phyloP scores from a whole-genome alignment of 1,140 invertebrate genomes.

The Bombus soroeensis region DNA sequence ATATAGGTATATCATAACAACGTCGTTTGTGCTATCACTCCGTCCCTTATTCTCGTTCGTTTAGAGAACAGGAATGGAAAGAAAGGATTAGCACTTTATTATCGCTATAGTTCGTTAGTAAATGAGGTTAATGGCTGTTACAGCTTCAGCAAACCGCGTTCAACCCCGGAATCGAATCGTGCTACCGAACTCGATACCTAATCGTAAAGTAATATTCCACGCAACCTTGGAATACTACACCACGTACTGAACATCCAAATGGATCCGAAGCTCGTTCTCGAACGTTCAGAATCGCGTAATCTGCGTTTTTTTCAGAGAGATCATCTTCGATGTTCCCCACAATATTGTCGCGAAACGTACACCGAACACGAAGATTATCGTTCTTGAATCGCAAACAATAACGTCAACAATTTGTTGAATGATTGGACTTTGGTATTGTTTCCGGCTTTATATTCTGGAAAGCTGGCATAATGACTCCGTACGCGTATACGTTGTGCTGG shows the following conservation, averaged over 20 bases:
- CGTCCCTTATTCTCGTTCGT: neutral
- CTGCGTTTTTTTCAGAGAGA: slow-evolving; percentile 44
- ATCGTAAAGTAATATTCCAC: slow-evolving; percentile 12
- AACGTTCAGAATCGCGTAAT: neutral
- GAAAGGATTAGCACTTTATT: slow-evolving; percentile 21
- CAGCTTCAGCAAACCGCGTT: neutral
- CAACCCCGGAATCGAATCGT: slow-evolving; percentile 47
- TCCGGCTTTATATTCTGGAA: too few relatives aligned
- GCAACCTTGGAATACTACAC: neutral
- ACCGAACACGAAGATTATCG: slow-evolving; percentile 38
- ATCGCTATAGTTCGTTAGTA: slow-evolving; percentile 19
- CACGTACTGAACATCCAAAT: neutral
- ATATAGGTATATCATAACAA: neutral
- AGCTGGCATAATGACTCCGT: neutral
- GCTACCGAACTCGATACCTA: slow-evolving; percentile 42
- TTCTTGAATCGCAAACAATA: slow-evolving; percentile 6
- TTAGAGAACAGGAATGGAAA: neutral
- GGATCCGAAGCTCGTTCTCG: neutral
- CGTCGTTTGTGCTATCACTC: neutral
- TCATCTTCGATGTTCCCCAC: neutral
- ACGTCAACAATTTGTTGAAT: neutral
- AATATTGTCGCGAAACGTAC: neutral
- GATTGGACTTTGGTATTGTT: neutral
- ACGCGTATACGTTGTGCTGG: neutral
- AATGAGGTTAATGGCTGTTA: slow-evolving; percentile 41